Conservation (phyloP, 1,140 invertebrate genomes). For the Onthophagus taurus region DNA sequence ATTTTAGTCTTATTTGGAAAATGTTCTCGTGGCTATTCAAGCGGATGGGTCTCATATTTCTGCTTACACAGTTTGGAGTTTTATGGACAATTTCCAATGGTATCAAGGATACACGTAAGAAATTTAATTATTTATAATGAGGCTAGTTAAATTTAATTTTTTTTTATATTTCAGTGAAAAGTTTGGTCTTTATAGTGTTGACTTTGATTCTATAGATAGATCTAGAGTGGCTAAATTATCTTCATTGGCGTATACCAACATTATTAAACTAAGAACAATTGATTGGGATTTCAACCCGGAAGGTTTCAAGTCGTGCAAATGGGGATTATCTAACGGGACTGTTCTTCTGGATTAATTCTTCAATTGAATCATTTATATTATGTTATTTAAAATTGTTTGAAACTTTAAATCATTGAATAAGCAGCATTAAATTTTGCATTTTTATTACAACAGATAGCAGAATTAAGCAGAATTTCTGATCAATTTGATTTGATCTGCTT, state of each 20-base stretch:
- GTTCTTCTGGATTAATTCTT: too few species aligned
- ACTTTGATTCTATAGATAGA: slow-evolving; percentile 18
- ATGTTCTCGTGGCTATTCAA: slow-evolving; percentile 32
- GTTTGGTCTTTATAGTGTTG: slow-evolving; percentile 21
- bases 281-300: slow-evolving; percentile 5
- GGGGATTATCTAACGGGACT: too few species aligned
- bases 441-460: too few species aligned
- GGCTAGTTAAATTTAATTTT: too few species aligned
- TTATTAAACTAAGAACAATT: slow-evolving; percentile 12
- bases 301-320: slow-evolving; percentile 2
- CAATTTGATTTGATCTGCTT: too few species aligned
- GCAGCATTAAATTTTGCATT: too few species aligned
- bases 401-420: too few species aligned
- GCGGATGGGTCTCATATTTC: slow-evolving; percentile 34
- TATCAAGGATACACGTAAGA: slow-evolving; percentile 37
- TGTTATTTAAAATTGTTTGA: too few species aligned
- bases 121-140: too few species aligned
- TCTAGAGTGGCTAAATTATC: slow-evolving; percentile 18
- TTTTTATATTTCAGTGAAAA: slow-evolving; percentile 11
- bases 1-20: slow-evolving; percentile 39
- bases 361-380: too few species aligned
- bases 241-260: slow-evolving; percentile 16
- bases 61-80: slow-evolving; percentile 52
- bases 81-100: slow-evolving; percentile 60
- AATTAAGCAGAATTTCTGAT: too few species aligned